Base-by-base conservation (phyloP, 2,888 invertebrate species). In the Ophion costatus region DNA sequence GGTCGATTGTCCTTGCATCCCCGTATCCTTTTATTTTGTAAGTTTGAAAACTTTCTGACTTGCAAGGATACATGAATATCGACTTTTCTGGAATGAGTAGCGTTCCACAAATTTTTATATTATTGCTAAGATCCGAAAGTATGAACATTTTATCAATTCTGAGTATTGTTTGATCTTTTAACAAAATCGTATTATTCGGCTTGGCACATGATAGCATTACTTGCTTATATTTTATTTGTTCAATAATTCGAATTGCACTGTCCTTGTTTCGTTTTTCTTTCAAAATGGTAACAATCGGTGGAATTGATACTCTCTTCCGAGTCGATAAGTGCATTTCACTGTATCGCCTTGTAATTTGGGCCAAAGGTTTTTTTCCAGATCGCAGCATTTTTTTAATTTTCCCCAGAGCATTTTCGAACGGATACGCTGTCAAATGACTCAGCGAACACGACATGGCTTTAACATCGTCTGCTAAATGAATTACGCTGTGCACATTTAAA, bases 331-430 rank as follows among this genome's bases (percentile, higher is more conserved):
- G 42, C 42, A 11, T 11, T 42, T 42, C 42, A 42, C 42, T 11
- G 11, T 42, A 42, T 42, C 42, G 42, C 42, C 42, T 42, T 42
- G 42, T 10, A n/a, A 66, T n/a, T 66, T 66, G 38, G 9, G 66
- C 33, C 29, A 67, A n/a, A 20, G 22, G 38, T 10, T 67, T n/a
- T n/a, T 42, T 22, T 42, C 67, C 67, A 20, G 45, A 2, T 14
- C 67, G 67, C 38, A 67, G 38, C 67, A 67, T 67, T 67, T 42
- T 45, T 45, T 67, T 67, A 10, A 45, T 45, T 38, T 67, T 38
- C 2, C 67, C 67, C 17, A 67, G 45, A n/a, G 42, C n/a, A 22
- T 22, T 67, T 45, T 67, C 45, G 29, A 67, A 67, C 17, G 67
- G 45, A 45, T 22, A 67, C 20, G 67, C 67, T 42, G 67, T 45